These are phyloP conservation scores for Lutjanus erythropterus DNA, from an alignment of 2,113 vertebrate genomes.

Conservation along the genomic window DNA sequence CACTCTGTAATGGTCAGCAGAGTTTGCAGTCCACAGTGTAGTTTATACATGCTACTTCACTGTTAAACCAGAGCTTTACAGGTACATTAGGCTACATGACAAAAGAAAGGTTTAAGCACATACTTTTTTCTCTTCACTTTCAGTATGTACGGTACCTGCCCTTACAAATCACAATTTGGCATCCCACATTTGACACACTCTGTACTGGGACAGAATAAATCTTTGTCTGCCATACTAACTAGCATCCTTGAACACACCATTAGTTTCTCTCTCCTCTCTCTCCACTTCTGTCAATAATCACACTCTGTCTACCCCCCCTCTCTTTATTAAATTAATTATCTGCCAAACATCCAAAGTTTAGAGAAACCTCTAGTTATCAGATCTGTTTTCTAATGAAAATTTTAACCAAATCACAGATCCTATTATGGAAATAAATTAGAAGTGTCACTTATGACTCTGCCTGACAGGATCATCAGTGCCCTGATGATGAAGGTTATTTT, in stretches of 20 bases:
- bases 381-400: background rate
- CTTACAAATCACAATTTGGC: no score
- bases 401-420: background rate
- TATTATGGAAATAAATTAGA: background rate
- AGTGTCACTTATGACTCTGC: background rate
- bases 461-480: background rate
- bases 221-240: no score
- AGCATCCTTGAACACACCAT: no score
- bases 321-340: constrained; percentile 5
- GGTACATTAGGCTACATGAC: background rate
- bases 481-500: background rate
- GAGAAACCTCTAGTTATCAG: background rate
- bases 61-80: background rate
- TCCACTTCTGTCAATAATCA: constrained; percentile 1
- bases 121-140: no score
- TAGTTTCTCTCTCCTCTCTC: background rate
- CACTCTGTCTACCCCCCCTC: background rate
- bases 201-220: no score
- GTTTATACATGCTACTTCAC: background rate
- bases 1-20: background rate
- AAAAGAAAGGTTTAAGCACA: background rate
- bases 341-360: background rate
- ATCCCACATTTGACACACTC: no score
- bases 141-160: no score
- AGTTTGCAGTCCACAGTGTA: background rate